Percentiles rank a stretch among this genome's conserved stretches.
Evolutionary conservation across 2,797 vertebrate species (phyloP).

Genomic region (Xenopus petersii): DNA sequence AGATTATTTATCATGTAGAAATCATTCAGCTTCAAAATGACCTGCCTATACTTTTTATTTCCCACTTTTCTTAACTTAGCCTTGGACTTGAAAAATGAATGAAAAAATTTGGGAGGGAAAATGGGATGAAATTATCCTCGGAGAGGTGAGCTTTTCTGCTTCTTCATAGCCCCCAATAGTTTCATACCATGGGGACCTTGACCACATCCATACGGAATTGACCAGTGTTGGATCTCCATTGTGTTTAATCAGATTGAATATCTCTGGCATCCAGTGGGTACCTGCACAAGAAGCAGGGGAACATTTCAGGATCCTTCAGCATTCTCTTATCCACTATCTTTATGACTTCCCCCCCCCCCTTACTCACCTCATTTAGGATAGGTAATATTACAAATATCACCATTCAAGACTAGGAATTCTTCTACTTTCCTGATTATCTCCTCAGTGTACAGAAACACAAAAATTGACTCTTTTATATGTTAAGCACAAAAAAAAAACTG

Average conservation of each 20-base stretch:
- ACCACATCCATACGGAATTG: constrained; percentile 17
- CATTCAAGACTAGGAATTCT: constrained; percentile 51
- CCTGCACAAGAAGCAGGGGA: constrained; percentile 28
- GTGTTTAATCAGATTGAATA: constrained; percentile 45
- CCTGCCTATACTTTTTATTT: too few species aligned
- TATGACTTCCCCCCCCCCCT: too few species aligned
- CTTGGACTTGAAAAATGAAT: constrained; percentile 47
- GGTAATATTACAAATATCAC: constrained; percentile 61
- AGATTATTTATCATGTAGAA: too few species aligned
- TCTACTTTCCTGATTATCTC: constrained; percentile 51
- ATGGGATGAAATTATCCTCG: constrained; percentile 76
- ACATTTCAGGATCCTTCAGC: too few species aligned
- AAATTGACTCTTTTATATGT: constrained; percentile 56
- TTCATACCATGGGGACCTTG: accelerated
- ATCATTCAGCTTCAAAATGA: too few species aligned
- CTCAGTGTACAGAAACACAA: constrained; percentile 16
- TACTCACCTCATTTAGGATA: constrained; percentile 64
- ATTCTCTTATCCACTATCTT: too few species aligned
- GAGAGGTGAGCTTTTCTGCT: constrained; percentile 56
- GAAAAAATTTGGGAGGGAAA: constrained; percentile 58
- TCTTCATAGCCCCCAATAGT: not conserved
- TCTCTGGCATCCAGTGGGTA: constrained; percentile 50
- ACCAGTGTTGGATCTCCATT: constrained; percentile 36
- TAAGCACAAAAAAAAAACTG: too few species aligned
- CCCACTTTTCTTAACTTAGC: constrained; percentile 39